Base-by-base conservation (phyloP, 2,888 invertebrate genomes). In the Parasteatoda lunata region DNA sequence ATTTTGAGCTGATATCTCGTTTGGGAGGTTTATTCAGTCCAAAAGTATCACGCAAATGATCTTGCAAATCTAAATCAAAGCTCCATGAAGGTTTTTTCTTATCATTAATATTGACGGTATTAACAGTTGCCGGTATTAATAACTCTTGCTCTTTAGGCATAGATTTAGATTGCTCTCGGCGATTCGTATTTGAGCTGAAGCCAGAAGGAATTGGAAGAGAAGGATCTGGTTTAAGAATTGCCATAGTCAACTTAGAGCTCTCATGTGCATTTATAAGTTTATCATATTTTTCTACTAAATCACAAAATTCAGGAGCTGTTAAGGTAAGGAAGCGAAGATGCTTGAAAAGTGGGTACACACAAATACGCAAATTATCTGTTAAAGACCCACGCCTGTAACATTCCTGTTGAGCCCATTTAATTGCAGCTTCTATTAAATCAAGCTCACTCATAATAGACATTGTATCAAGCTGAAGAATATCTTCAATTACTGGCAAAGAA, bases 241-340 rank as follows among this genome's bases (percentile, higher is more conserved):
- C 48, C n/a, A 30, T 68, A n/a, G 81, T 81, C 52, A 69, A 47
- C 49, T 48, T 13, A 4, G 69, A 8, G 30, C 54, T 78, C 70
- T 78, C 78, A 47, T 52, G 48, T n/a, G 45, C 15, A 6, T 51
- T 78, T 15, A 78, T 70, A 5, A 78, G 54, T 30, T 52, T 68
- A 8, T 70, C 45, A 52, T 68, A 13, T 11, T 54, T 68, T 30
- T 75, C 81, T 4, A 59, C 69, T 52, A 81, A 75, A 59, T 81
- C 75, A 47, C 54, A 81, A 48, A 81, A 81, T 15, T 75, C 81
- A 13, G 75, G 66, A 15, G 59, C 52, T 5, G 75, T 45, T 15
- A 81, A 30, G 9, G 59, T 15, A 11, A 81, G 54, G 48, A 81
- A 75, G 4, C 81, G 59, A 9, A 59, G n/a, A 59, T 59, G 59